Conservation (phyloP, 1,140 invertebrate species). For the Calephelis virginiensis region DNA sequence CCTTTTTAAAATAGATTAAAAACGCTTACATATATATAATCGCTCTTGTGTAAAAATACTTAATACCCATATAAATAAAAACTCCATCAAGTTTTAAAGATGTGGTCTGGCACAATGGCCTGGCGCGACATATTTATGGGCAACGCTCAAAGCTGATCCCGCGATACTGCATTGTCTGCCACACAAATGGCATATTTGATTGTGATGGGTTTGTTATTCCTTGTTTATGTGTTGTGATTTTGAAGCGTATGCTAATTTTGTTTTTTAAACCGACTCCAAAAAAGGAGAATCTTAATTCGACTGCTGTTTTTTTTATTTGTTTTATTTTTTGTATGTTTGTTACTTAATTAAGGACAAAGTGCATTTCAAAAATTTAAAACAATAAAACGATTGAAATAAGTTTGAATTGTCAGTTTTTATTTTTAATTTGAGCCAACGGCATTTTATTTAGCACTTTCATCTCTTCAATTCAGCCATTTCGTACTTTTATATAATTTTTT, state of each 20-base stretch:
- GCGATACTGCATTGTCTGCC: constrained; percentile 15
- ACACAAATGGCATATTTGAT: constrained; percentile 17
- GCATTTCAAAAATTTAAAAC: too few relatives aligned
- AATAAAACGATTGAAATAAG: too few relatives aligned
- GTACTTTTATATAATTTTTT: too few relatives aligned
- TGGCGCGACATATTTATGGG: constrained; percentile 14
- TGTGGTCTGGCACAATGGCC: constrained; percentile 15
- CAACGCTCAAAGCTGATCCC: constrained; percentile 5
- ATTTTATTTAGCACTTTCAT: too few relatives aligned
- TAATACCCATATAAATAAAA: neutral
- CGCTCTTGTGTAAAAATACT: neutral
- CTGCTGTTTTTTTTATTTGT: too few relatives aligned
- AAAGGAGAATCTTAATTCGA: too few relatives aligned
- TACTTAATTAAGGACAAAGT: too few relatives aligned
- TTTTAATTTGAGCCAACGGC: too few relatives aligned
- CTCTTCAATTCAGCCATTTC: too few relatives aligned
- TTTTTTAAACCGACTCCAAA: neutral
- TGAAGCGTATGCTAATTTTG: constrained; percentile 1
- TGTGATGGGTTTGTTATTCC: constrained; percentile 13
- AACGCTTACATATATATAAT: neutral
- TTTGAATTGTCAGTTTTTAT: too few relatives aligned
- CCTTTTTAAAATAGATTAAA: too few relatives aligned
- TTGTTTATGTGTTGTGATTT: constrained; percentile 5
- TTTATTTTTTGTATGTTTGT: too few relatives aligned
- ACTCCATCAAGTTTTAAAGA: constrained; percentile 13